Evolutionary conservation across 2,113 vertebrate genomes (phyloP), one percentile per base, ranked within the genome.

Genomic region (Orcinus orca): DNA sequence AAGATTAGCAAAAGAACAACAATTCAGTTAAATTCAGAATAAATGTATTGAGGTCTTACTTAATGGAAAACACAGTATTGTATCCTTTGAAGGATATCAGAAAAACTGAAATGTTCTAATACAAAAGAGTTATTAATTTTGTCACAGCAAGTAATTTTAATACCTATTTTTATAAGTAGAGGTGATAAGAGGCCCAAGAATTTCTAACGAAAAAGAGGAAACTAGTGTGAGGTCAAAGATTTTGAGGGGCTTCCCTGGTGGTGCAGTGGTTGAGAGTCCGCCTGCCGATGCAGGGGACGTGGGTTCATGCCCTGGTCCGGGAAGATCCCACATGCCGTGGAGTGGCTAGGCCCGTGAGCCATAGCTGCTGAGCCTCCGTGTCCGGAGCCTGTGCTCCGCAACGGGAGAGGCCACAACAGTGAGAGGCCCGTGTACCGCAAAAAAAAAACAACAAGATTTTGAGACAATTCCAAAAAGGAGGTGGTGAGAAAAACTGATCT

Each of bases 201-300:
- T 80, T 73, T 65, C 84, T 94, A 53, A 92, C 26, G 36, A 82
- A 87, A 50, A 88, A 88, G 31, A 83, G 50, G 76, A 93, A 82
- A 68, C 13, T 82, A 53, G 2, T 11, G 3, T 50, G 33, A 94
- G 17, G 31, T 70, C 20, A 81, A 81, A 71, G 62, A 82, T 60
- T 33, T 82, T n/a, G 74, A 87, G 18, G 47, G 47, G 47, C 47
- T 50, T 50, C 47, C 47, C 47, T 50, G 47, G 12, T 50, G 47
- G 47, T 3, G 3, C 47, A 50, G 47, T 50, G 47, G 47, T 13
- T 50, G 47, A 50, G 47, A 50, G 47, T 50, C 12, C 12, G 12
- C 47, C 47, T 50, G 47, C 47, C 3, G 47, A 50, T 50, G 47
- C 47, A 50, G 47, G 47, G 47, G 47, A 50, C 47, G 13, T 3